These are phyloP conservation scores for Luidia sarsii DNA, from an alignment of 53 echinoderm and acorn worm species.

Conservation along the genomic window DNA sequence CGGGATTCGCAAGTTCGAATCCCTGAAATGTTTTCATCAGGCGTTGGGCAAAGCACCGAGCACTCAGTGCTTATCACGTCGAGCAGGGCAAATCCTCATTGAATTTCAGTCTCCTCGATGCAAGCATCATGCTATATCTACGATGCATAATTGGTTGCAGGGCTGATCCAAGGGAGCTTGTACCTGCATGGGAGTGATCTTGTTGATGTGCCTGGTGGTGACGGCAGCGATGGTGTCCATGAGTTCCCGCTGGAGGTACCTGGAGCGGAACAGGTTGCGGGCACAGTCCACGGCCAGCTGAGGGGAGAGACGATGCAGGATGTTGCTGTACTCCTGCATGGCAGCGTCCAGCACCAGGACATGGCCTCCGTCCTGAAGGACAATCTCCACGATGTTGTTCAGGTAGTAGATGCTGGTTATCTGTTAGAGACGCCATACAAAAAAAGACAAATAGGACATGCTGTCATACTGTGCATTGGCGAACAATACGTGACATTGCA, in stretches of 20 bases:
- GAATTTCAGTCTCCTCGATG: too few species aligned
- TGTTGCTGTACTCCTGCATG: slow-evolving; percentile 66
- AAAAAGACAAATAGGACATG: not conserved
- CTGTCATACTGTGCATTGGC: too few species aligned
- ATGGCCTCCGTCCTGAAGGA: slow-evolving; percentile 69
- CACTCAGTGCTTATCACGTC: too few species aligned
- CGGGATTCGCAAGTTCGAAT: too few species aligned
- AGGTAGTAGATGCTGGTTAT: slow-evolving; percentile 75
- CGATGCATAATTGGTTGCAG: too few species aligned
- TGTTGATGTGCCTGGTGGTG: slow-evolving; percentile 59
- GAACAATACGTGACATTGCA: too few species aligned
- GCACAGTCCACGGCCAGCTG: slow-evolving; percentile 82
- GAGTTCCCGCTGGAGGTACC: slow-evolving; percentile 76
- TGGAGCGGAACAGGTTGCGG: slow-evolving; percentile 58
- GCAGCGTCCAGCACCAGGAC: slow-evolving; percentile 66
- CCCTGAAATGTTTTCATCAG: too few species aligned
- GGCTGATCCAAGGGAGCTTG: too few species aligned
- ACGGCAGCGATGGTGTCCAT: slow-evolving; percentile 78
- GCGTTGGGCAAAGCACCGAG: too few species aligned
- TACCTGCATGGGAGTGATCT: slow-evolving; percentile 81
- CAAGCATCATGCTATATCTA: too few species aligned
- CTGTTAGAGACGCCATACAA: slow-evolving; percentile 12
- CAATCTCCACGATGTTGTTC: slow-evolving; percentile 67
- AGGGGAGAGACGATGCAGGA: slow-evolving; percentile 69
- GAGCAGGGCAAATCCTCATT: too few species aligned